These are phyloP conservation scores for Camponotus vicinus DNA, from an alignment of 1,140 invertebrate species.

Conservation along the genomic window DNA sequence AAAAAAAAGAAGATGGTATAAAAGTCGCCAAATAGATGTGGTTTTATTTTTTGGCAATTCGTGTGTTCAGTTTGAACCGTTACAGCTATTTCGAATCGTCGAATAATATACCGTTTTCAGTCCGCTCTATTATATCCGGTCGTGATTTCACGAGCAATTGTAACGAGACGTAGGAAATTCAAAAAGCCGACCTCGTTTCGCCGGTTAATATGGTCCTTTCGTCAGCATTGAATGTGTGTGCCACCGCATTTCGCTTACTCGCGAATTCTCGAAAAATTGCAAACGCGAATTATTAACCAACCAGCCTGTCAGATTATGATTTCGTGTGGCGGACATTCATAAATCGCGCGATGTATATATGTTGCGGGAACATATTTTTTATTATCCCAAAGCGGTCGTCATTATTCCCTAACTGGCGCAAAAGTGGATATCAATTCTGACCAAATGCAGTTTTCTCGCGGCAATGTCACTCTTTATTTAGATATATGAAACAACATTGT, in stretches of 20 bases:
- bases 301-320: conserved; percentile 27
- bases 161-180: conserved; percentile 63
- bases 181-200: conserved; percentile 38
- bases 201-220: conserved; percentile 24
- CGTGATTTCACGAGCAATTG: conserved; percentile 64
- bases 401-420: conserved; percentile 56
- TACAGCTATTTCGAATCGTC: background rate
- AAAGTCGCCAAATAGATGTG: background rate
- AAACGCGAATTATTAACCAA: conserved; percentile 52
- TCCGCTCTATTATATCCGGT: conserved; percentile 52
- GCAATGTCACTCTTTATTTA: conserved; percentile 23
- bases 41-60: conserved; percentile 39
- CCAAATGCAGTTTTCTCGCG: background rate
- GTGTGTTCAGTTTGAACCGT: background rate
- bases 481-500: conserved; percentile 4
- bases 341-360: conserved; percentile 30
- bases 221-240: conserved; percentile 12
- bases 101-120: conserved; percentile 60
- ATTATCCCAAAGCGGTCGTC: conserved; percentile 62
- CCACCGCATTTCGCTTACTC: conserved; percentile 40
- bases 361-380: conserved; percentile 23
- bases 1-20: background rate
- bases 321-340: conserved; percentile 53
- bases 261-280: conserved; percentile 45
- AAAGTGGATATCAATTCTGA: conserved; percentile 56